Evolutionary conservation across 2,797 vertebrate species (phyloP), one percentile per base, ranked within the genome.

Genomic region (Fistularia commersonii): DNA sequence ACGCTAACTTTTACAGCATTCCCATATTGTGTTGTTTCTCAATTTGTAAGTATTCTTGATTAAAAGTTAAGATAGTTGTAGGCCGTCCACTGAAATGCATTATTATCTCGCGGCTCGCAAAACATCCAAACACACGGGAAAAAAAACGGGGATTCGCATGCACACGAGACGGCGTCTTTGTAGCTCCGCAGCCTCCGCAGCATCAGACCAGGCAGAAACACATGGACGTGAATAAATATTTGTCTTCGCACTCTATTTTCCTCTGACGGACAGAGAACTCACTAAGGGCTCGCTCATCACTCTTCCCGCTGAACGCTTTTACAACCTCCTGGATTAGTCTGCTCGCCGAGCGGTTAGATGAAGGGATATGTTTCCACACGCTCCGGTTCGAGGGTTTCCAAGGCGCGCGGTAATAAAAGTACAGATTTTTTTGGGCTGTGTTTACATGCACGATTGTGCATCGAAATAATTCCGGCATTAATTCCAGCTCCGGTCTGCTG

Each of bases 1-100:
- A 68, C 48, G 81, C 81, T 82, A 67, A 83, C 63, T 81, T 87
- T 82, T 76, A 82, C 85, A 88, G 88, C 89, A 88, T 89, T 85
- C 81, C 48, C 65, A 83, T 67, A 76, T 83, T 70, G 77, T 88
- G 81, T 82, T 78, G 70, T 85, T 88, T 80, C 69, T 82, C 81
- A 64, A 77, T 84, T 82, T 88, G 71, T 83, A 82, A 67, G 82
- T 84, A 85, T 10, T 40, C 38, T 40, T n/a, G 9, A 10, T n/a
- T 40, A n/a, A 40, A 10, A 40, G 9, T 11, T 13, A n/a, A 15
- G 7, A 38, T 14, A 48, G 35, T 38, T 23, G 14, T 48, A 23
- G 31, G 14, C 10, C 35, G 32, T 37, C 47, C 7, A 11, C 35
- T n/a, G n/a, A n/a, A 38, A 7, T 48, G 47, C 47, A 48, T 48